phyloP scores from a whole-genome alignment of 2,113 vertebrate species.

The Coryphaenoides rupestris region DNA sequence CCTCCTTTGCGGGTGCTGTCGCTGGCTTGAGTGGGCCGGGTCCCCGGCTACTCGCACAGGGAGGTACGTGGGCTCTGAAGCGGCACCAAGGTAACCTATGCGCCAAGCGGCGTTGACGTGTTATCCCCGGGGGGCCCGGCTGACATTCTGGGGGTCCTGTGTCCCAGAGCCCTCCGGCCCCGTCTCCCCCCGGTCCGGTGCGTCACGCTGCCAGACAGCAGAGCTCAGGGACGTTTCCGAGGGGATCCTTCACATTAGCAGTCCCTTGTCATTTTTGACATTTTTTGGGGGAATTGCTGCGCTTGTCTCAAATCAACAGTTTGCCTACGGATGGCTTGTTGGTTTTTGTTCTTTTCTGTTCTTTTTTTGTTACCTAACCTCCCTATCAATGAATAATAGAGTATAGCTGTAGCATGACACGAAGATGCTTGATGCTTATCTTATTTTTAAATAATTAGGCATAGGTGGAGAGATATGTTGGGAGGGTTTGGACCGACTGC shows the following conservation, averaged over 20 bases:
- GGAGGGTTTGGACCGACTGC: too few relatives aligned
- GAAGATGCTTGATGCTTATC: too few relatives aligned
- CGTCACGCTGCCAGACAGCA: constrained; percentile 49
- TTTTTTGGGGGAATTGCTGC: constrained; percentile 30
- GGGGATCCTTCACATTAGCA: constrained; percentile 59
- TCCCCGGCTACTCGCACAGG: constrained; percentile 43
- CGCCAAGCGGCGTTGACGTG: constrained; percentile 72
- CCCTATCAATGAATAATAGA: too few relatives aligned
- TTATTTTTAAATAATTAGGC: too few relatives aligned
- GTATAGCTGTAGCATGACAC: too few relatives aligned
- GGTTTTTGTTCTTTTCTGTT: too few relatives aligned
- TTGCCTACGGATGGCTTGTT: constrained; percentile 25
- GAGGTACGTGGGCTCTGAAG: constrained; percentile 40
- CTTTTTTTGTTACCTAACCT: too few relatives aligned
- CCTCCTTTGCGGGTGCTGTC: constrained; percentile 53
- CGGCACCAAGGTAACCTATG: constrained; percentile 59
- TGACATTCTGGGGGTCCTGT: constrained; percentile 61
- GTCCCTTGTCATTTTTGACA: constrained; percentile 25
- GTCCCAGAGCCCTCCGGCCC: constrained; percentile 40
- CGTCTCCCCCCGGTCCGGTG: constrained; percentile 52
- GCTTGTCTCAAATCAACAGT: constrained; percentile 56
- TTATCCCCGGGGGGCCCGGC: constrained; percentile 61
- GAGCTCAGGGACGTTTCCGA: constrained; percentile 56
- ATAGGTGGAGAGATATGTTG: too few relatives aligned
- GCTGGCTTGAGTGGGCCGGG: constrained; percentile 39